Percentiles rank a stretch among this genome's conserved stretches.
Conservation (phyloP, 2,888 invertebrate genomes). For the Epinotia ramella region DNA sequence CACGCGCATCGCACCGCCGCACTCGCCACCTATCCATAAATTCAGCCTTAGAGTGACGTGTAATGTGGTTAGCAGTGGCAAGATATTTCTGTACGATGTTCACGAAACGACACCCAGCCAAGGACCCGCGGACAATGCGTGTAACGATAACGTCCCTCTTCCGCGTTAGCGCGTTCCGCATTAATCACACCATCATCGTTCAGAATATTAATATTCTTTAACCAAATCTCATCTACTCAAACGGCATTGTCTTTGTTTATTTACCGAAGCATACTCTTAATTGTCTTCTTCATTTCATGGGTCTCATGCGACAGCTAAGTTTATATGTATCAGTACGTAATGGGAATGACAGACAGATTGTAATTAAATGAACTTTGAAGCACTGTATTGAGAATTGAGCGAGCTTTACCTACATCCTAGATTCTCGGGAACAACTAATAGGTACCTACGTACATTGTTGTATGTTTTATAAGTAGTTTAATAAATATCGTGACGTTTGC, state of each 20-base stretch:
- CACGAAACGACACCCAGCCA: slow-evolving; percentile 62
- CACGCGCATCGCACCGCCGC: too few relatives aligned
- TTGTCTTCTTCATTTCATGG: neutral
- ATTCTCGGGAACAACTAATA: too few relatives aligned
- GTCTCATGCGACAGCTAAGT: neutral
- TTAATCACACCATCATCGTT: slow-evolving; percentile 68
- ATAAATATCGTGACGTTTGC: too few relatives aligned
- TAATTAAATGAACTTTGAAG: too few relatives aligned
- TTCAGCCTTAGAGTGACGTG: neutral
- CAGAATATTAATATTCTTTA: slow-evolving; percentile 78
- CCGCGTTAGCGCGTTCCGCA: slow-evolving; percentile 79
- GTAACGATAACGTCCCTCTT: slow-evolving; percentile 66
- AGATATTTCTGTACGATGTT: slow-evolving; percentile 49
- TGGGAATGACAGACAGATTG: too few relatives aligned
- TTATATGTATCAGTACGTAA: too few relatives aligned
- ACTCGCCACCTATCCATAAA: neutral
- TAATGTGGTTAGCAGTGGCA: slow-evolving; percentile 9
- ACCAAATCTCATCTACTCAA: slow-evolving; percentile 56
- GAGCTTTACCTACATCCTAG: too few relatives aligned
- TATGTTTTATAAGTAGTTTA: too few relatives aligned
- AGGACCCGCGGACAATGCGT: slow-evolving; percentile 77
- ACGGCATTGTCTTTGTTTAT: slow-evolving; percentile 62
- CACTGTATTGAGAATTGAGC: too few relatives aligned
- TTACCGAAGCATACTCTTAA: slow-evolving; percentile 46
- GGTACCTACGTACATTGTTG: too few relatives aligned